Evolutionary conservation across 2,797 vertebrate species (phyloP).

Genomic region (Notoglanidium macrostoma): DNA sequence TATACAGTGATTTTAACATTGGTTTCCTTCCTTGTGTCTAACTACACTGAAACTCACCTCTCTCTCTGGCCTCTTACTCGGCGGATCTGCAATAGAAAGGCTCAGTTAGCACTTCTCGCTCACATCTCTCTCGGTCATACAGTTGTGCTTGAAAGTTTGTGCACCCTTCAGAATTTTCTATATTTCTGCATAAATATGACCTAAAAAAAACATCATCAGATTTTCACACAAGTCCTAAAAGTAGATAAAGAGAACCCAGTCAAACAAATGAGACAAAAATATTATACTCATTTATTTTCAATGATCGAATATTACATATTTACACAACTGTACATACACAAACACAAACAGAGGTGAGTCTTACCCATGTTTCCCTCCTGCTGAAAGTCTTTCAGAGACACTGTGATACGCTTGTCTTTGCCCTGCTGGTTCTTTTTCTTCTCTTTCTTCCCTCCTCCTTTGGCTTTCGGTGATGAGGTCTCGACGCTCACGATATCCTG

Average conservation of each 20-base stretch:
- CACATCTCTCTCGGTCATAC: slow-evolving; percentile 46
- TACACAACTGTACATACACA: slow-evolving; percentile 30
- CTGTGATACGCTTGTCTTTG: slow-evolving; percentile 88
- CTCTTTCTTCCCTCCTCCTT: slow-evolving; percentile 85
- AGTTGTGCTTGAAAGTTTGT: no score
- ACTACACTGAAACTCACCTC: slow-evolving; percentile 67
- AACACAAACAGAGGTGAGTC: background rate
- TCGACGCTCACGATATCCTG: slow-evolving; percentile 75
- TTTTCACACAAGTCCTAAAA: no score
- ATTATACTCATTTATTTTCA: no score
- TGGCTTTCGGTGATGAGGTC: slow-evolving; percentile 79
- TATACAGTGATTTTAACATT: background rate
- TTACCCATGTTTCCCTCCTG: slow-evolving; percentile 78
- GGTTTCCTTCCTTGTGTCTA: background rate
- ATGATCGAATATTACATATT: no score
- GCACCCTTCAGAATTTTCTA: no score
- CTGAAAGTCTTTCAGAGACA: slow-evolving; percentile 93
- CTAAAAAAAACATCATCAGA: no score
- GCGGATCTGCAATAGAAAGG: slow-evolving; percentile 80
- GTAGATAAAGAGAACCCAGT: no score
- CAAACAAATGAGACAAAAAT: no score
- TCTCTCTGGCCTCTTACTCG: slow-evolving; percentile 81
- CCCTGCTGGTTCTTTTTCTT: slow-evolving; percentile 90
- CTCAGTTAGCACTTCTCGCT: slow-evolving; percentile 37
- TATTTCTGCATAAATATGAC: no score